Base-by-base conservation (phyloP, 2,797 vertebrate genomes). In the Threskiornis aethiopicus region DNA sequence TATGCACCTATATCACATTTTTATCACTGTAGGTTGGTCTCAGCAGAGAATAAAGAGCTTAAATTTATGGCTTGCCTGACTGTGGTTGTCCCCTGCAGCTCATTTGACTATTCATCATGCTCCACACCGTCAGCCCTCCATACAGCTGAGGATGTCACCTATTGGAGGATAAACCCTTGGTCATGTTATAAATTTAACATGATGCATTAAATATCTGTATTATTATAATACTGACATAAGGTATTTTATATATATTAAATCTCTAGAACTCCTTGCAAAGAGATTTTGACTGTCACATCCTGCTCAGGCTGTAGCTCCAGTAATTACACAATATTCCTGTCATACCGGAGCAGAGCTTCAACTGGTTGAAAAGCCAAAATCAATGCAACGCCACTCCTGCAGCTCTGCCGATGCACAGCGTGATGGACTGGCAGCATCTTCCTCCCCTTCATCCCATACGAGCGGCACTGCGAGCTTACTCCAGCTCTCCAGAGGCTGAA, bases 21-120 rank as follows among this genome's bases (percentile, higher is more conserved):
- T 81, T 67, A 59, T 49, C 24, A 25, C 47, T 71, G 67, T 29
- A 73, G 15, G 75, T 39, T 87, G 47, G 67, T 66, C 84, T 80
- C 71, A 24, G 81, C 41, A 75, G 76, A 95, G 84, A 89, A 91
- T 59, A 80, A 93, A 95, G 87, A 46, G 67, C 52, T 83, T 16
- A 71, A 87, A 92, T 94, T 85, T 94, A 95, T 78, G 81, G 64
- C 66, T 89, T 91, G 52, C 28, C 86, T 90, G 84, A 8, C 58
- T 83, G 84, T 19, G 21, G 54, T 41, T 87, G 90, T 87, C 82
- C 52, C 80, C 72, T 92, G 88, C 89, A 93, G 89, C 90, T 93
- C 84, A 65, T 93, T 54, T 87, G 71, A 84, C 69, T 86, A 65
- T 93, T 93, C 87, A 93, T 94, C 90, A 87, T 19, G 52, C 72